Conservation (phyloP, 2,113 vertebrate genomes). For the Recurvirostra avosetta region DNA sequence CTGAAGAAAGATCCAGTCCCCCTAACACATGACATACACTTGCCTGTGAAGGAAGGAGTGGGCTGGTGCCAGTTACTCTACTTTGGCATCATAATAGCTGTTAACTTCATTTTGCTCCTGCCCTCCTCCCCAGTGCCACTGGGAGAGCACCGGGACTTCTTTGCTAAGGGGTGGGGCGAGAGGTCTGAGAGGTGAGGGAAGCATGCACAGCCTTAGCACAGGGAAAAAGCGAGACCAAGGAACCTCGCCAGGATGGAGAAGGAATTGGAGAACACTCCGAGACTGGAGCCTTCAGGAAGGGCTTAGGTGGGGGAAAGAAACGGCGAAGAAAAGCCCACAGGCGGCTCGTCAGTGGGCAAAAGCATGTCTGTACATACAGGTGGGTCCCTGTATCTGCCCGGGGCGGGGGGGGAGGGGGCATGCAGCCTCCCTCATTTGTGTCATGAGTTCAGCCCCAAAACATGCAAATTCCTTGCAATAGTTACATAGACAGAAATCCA, state of each 20-base stretch:
- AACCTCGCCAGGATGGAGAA: neutral
- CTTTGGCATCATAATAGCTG: too few species aligned
- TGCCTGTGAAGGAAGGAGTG: neutral
- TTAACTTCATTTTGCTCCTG: neutral
- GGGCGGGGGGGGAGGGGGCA: neutral
- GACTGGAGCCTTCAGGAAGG: neutral
- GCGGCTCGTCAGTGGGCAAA: neutral
- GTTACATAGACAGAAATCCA: neutral
- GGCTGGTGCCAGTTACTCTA: neutral
- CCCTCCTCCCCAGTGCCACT: neutral
- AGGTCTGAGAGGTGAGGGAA: too few species aligned
- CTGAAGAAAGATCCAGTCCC: neutral
- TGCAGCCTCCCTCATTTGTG: neutral
- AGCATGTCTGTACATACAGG: too few species aligned
- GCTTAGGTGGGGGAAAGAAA: neutral
- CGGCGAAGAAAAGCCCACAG: too few species aligned
- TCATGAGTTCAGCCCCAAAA: neutral
- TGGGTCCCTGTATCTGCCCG: neutral
- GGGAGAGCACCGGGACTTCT: neutral
- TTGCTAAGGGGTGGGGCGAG: too few species aligned
- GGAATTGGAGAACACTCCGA: neutral
- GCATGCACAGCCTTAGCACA: too few species aligned
- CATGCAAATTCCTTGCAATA: neutral
- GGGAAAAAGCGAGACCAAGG: neutral
- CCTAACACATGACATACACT: rapidly evolving